Evolutionary conservation across 1,140 invertebrate species (phyloP).

Genomic region (Neodiprion pinetum): DNA sequence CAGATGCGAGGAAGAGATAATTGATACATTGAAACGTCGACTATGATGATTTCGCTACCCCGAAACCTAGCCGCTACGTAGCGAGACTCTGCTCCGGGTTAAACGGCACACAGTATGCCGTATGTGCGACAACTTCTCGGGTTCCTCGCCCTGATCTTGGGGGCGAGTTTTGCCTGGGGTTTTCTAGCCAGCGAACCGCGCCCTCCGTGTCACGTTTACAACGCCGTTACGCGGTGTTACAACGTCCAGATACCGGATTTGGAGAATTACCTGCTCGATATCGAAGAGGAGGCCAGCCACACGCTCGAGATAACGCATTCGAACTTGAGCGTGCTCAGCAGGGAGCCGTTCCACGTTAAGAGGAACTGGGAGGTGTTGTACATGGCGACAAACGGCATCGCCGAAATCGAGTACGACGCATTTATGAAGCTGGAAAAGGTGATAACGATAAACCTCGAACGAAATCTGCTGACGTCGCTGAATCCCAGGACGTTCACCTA

Average conservation of each 20-base stretch:
- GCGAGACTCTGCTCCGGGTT: not conserved
- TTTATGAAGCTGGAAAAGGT: constrained; percentile 2
- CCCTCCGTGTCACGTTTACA: constrained; percentile 5
- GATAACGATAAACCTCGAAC: constrained; percentile 5
- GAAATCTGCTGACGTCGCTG: not conserved
- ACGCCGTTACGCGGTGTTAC: constrained; percentile 10
- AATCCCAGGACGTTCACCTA: constrained; percentile 6
- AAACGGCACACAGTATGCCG: constrained; percentile 5
- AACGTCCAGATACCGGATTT: constrained; percentile 1
- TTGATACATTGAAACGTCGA: not conserved
- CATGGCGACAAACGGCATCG: not conserved
- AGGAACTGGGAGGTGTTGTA: constrained; percentile 9
- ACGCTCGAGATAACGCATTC: constrained; percentile 11
- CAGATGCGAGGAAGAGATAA: not conserved
- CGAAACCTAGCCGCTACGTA: not conserved
- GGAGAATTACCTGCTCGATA: not conserved
- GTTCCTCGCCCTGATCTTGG: constrained; percentile 5
- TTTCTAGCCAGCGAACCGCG: not conserved
- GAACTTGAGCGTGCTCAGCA: constrained; percentile 8
- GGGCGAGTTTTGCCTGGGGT: constrained; percentile 1
- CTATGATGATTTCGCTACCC: not conserved
- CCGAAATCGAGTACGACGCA: constrained; percentile 7
- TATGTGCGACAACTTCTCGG: not conserved
- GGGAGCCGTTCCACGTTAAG: constrained; percentile 11
- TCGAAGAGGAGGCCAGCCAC: not conserved